Conservation (phyloP, 2,888 invertebrate species). For the Mayetiola destructor region DNA sequence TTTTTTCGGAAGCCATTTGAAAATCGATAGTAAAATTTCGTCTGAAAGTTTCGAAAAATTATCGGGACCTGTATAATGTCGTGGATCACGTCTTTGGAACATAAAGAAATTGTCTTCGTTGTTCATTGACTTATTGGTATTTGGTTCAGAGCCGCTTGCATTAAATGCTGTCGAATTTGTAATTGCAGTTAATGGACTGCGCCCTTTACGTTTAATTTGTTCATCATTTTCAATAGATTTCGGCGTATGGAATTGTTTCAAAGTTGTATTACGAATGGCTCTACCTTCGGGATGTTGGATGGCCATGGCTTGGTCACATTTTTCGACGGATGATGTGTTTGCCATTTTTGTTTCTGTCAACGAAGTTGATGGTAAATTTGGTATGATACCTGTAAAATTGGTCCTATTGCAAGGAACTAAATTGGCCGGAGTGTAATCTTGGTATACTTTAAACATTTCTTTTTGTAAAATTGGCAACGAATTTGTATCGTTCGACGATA, state of each 20-base stretch:
- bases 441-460: background rate
- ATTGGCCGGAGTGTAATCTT: background rate
- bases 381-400: background rate
- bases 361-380: background rate
- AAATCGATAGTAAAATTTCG: constrained; percentile 70
- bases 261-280: background rate
- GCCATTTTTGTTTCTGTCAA: background rate
- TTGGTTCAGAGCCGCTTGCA: background rate
- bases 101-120: background rate
- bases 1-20: constrained; percentile 68
- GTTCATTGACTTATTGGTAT: background rate
- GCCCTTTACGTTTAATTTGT: constrained; percentile 21
- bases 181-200: constrained; percentile 32
- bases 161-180: constrained; percentile 24
- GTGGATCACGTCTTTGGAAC: background rate
- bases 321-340: background rate
- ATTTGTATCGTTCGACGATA: background rate
- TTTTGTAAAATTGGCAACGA: background rate
- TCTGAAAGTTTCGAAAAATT: constrained; percentile 65
- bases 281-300: constrained; percentile 6
- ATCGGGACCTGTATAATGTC: constrained; percentile 32
- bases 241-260: background rate
- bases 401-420: background rate
- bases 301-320: background rate
- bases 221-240: background rate